Evolutionary conservation across 2,797 vertebrate species (phyloP), one percentile per base, ranked within the genome.

Genomic region (Melanotaenia trifasciata): DNA sequence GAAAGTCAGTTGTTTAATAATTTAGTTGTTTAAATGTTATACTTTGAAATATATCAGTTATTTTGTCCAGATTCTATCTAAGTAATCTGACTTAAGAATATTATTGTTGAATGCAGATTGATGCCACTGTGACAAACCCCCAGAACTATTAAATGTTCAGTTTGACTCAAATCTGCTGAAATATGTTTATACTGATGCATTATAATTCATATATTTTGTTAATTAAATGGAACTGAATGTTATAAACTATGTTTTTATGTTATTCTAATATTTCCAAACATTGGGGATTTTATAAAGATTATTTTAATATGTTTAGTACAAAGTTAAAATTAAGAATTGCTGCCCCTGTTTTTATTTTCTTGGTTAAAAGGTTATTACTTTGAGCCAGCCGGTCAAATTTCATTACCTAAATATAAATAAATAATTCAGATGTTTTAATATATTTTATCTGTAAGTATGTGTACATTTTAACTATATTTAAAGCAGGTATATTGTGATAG

Each of bases 401-500:
- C 8, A 12, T 36, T 43, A 72, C 10, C 2, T 47, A 24, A 70
- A 72, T 2, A n/a, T 13, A 22, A 60, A 47, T 1, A 0, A 26
- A 22, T 30, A 0, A 14, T 24, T 20, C 0, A 11, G 0, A 47
- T 33, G 51, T 50, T 70, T 10, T n/a, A 63, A 4, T 0, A 32
- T 67, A 2, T 75, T 67, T 64, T 66, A 7, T 0, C 1, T 11
- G 3, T 11, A 30, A 16, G 33, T 56, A 36, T 18, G 0, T 0
- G 2, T 1, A 0, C 24, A 5, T 64, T 70, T 60, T 36, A 11
- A 43, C 16, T 33, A 16, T 14, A 58, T 75, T 2, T 62, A 58
- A 67, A 63, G 8, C 1, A 77, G 64, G 51, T 61, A 0, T 58
- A 63, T 3, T 61, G 24, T 54, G 2, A 64, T 51, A 60, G 36